Conservation (phyloP, 2,797 vertebrate species). For the Pipistrellus nathusii region DNA sequence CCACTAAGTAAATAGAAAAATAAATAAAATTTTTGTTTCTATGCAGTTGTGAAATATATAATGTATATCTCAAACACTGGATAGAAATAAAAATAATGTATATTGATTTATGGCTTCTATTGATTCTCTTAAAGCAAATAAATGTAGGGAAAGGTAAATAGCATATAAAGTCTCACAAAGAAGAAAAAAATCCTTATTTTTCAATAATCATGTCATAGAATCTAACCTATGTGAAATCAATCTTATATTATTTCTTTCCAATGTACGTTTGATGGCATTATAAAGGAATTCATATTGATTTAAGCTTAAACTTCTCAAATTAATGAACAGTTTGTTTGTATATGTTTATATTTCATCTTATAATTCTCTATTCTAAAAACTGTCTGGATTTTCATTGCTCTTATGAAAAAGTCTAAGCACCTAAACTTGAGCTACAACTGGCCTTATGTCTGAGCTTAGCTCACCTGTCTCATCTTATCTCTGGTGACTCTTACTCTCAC, state of each 20-base stretch:
- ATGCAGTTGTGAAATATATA: neutral
- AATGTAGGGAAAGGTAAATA: neutral
- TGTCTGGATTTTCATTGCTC: neutral
- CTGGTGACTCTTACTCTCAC: neutral
- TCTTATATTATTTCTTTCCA: conserved; percentile 26
- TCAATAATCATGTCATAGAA: neutral
- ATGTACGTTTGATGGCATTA: neutral
- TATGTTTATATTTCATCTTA: neutral
- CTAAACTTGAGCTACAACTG: neutral
- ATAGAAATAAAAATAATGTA: neutral
- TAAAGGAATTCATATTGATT: neutral
- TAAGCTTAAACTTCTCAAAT: conserved; percentile 4
- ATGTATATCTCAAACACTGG: neutral
- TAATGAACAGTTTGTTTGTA: neutral
- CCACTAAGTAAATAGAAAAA: neutral
- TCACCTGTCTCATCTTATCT: neutral
- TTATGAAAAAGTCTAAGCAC: neutral
- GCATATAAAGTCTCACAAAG: neutral
- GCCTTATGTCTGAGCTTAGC: neutral
- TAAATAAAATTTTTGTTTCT: neutral
- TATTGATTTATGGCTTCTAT: neutral
- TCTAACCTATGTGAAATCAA: conserved; percentile 5
- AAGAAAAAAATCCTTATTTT: conserved; percentile 8
- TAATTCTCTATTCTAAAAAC: neutral
- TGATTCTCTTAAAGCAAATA: neutral